phyloP scores from a whole-genome alignment of 2,113 vertebrate species.

The Stercorarius parasiticus region DNA sequence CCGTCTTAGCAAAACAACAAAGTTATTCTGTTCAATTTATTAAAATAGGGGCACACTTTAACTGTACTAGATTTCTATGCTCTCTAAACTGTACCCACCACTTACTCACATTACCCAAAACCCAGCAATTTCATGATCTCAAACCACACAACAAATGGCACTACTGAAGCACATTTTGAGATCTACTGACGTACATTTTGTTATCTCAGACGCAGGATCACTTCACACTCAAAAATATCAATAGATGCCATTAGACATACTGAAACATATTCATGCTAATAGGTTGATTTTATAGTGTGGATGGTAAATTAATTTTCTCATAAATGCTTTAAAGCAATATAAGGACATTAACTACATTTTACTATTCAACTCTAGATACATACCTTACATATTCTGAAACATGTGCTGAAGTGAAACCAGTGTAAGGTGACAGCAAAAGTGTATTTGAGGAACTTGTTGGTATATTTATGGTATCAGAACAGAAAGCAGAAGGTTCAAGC shows the following conservation, averaged over 20 bases:
- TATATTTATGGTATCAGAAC: neutral
- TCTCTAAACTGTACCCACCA: neutral
- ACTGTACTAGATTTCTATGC: neutral
- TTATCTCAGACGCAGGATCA: neutral
- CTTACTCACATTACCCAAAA: neutral
- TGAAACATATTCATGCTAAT: neutral
- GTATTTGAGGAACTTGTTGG: neutral
- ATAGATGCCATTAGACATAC: neutral
- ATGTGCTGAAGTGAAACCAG: neutral
- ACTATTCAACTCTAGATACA: neutral
- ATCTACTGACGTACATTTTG: neutral
- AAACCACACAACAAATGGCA: neutral
- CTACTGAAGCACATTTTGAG: neutral
- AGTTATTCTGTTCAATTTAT: neutral
- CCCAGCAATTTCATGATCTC: neutral
- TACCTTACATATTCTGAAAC: neutral
- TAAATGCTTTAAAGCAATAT: neutral
- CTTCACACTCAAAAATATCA: neutral
- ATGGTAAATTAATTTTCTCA: neutral
- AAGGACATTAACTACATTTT: neutral
- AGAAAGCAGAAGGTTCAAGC: neutral
- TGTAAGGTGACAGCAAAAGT: neutral
- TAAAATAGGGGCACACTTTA: neutral
- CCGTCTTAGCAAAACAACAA: neutral
- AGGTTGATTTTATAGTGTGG: neutral